Evolutionary conservation across 2,888 invertebrate species (phyloP).

Genomic region (Tenthredo mesomela): DNA sequence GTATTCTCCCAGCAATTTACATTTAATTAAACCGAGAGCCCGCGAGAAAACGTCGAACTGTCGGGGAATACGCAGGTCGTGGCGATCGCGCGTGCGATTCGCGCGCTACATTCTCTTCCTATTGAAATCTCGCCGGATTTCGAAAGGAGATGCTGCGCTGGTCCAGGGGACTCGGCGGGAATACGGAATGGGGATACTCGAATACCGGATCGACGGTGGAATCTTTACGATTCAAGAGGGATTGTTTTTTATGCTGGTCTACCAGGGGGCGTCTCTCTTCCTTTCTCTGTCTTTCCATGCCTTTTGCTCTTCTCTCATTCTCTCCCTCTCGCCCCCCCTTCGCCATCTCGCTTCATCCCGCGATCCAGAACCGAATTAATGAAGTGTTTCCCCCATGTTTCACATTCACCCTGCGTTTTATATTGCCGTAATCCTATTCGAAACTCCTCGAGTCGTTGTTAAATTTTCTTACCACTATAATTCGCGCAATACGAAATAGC

Average conservation of each 20-base stretch:
- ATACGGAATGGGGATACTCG: constrained; percentile 45
- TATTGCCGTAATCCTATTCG: constrained; percentile 35
- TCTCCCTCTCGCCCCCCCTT: not conserved
- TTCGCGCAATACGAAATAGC: not conserved
- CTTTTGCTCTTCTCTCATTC: not conserved
- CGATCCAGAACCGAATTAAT: constrained; percentile 51
- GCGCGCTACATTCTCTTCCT: constrained; percentile 24
- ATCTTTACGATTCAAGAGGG: constrained; percentile 51
- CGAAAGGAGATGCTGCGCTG: constrained; percentile 26
- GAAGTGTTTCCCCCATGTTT: constrained; percentile 48
- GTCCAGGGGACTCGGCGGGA: constrained; percentile 28
- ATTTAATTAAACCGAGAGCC: constrained; percentile 77
- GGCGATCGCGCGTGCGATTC: constrained; percentile 44
- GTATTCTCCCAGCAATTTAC: constrained; percentile 76
- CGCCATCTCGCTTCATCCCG: constrained; percentile 2
- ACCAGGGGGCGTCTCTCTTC: not conserved
- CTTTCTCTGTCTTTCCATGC: not conserved
- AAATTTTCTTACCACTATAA: constrained; percentile 26
- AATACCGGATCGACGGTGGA: constrained; percentile 51
- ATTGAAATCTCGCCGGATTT: constrained; percentile 50
- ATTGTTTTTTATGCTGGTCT: constrained; percentile 52
- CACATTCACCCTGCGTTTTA: constrained; percentile 42
- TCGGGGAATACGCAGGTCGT: not conserved
- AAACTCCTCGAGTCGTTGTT: constrained; percentile 3
- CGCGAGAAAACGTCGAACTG: constrained; percentile 41